Evolutionary conservation across 1,140 invertebrate genomes (phyloP).

Genomic region (Nomia melanderi): DNA sequence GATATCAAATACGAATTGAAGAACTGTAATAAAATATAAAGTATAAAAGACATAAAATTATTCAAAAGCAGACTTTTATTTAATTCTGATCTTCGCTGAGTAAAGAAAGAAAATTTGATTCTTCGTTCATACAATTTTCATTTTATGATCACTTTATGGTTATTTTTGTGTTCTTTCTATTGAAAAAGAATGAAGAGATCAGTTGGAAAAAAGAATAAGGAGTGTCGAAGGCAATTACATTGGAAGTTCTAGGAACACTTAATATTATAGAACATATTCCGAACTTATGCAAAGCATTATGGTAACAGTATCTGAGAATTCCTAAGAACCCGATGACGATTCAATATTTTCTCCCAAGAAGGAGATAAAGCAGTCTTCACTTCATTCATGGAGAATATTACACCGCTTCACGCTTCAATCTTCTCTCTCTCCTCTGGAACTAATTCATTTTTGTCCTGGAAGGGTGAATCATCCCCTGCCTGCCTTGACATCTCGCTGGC

Average conservation of each 20-base stretch:
- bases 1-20: too few relatives aligned
- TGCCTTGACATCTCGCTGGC: background rate
- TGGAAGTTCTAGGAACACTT: background rate
- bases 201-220: too few relatives aligned
- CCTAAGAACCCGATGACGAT: background rate
- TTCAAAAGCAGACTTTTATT: too few relatives aligned
- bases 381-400: constrained; percentile 15
- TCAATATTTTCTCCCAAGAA: background rate
- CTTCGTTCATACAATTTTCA: too few relatives aligned
- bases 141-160: too few relatives aligned
- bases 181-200: too few relatives aligned
- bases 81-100: too few relatives aligned
- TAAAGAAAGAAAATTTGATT: too few relatives aligned
- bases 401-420: constrained; percentile 25
- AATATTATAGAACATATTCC: background rate
- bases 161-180: too few relatives aligned
- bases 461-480: constrained; percentile 41
- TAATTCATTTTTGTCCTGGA: constrained; percentile 43
- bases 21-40: too few relatives aligned
- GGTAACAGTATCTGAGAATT: too few relatives aligned
- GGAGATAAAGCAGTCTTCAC: constrained; percentile 25
- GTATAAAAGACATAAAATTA: too few relatives aligned
- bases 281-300: background rate
- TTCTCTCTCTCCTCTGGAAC: constrained; percentile 27
- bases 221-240: background rate